Percentiles rank a stretch among this genome's conserved stretches.
phyloP scores from a whole-genome alignment of 2,113 vertebrate species.

The Alethe diademata region DNA sequence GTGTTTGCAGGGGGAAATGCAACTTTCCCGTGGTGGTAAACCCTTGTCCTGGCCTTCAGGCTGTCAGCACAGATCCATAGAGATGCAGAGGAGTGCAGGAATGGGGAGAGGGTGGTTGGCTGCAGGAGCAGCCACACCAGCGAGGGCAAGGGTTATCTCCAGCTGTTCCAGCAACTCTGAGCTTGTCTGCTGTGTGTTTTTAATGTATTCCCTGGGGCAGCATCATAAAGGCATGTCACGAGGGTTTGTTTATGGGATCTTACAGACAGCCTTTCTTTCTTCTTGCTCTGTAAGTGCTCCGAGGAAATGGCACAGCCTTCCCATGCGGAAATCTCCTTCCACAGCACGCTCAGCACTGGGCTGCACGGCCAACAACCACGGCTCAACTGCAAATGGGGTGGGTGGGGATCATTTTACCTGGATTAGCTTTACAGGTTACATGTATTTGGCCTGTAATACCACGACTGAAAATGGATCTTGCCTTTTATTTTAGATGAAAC shows the following conservation, averaged over 20 bases:
- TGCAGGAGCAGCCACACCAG: background rate
- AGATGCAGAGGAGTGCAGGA: background rate
- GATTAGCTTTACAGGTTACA: background rate
- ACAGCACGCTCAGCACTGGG: background rate
- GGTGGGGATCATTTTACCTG: background rate
- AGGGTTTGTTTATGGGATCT: conserved; percentile 34
- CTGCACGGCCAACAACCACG: background rate
- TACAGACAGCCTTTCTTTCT: conserved; percentile 21
- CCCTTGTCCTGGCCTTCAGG: background rate
- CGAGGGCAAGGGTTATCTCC: conserved; percentile 14
- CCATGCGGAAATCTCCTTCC: background rate
- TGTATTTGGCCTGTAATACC: background rate
- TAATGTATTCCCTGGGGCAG: conserved; percentile 16
- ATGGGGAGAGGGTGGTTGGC: background rate
- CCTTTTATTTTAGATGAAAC: background rate
- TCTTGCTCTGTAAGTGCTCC: background rate
- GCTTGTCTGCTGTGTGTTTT: conserved; percentile 10
- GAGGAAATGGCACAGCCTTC: conserved; percentile 41
- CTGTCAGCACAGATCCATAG: background rate
- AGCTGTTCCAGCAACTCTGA: conserved; percentile 16
- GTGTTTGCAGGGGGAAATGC: background rate
- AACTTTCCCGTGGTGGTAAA: background rate
- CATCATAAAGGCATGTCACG: conserved; percentile 16
- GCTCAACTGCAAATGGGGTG: background rate
- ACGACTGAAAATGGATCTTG: background rate